phyloP scores from a whole-genome alignment of 1,140 invertebrate genomes.

The Cyclargus thomasi region DNA sequence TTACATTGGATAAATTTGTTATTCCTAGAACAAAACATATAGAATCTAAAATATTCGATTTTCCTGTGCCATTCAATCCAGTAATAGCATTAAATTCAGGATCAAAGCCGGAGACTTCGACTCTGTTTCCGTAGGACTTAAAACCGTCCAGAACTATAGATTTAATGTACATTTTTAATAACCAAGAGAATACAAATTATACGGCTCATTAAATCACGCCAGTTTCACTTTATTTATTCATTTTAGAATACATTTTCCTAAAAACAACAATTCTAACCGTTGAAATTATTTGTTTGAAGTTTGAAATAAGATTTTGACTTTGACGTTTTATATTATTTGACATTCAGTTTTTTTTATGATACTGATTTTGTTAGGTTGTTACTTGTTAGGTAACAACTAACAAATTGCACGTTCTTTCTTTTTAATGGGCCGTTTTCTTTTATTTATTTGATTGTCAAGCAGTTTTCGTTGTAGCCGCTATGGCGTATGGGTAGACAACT shows the following conservation, averaged over 20 bases:
- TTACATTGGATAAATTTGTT: conserved; percentile 93
- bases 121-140: conserved; percentile 96
- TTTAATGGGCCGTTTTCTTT: no score
- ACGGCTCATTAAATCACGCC: not conserved
- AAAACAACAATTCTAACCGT: conserved; percentile 23
- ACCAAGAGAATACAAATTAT: not conserved
- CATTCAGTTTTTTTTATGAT: no score
- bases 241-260: not conserved
- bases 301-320: not conserved
- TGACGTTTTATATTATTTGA: not conserved
- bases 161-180: conserved; percentile 91
- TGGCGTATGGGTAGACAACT: no score
- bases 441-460: no score
- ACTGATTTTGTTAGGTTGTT: no score
- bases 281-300: conserved; percentile 28
- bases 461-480: no score
- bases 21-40: conserved; percentile 99
- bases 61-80: conserved; percentile 98
- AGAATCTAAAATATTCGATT: conserved; percentile 98
- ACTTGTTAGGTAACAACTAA: no score
- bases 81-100: conserved; percentile 98
- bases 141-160: conserved; percentile 97
- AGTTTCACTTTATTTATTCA: not conserved
- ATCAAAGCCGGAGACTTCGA: conserved; percentile 96
- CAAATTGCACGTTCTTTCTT: no score